phyloP scores from a whole-genome alignment of 2,113 vertebrate species.

The Eulacestoma nigropectus region DNA sequence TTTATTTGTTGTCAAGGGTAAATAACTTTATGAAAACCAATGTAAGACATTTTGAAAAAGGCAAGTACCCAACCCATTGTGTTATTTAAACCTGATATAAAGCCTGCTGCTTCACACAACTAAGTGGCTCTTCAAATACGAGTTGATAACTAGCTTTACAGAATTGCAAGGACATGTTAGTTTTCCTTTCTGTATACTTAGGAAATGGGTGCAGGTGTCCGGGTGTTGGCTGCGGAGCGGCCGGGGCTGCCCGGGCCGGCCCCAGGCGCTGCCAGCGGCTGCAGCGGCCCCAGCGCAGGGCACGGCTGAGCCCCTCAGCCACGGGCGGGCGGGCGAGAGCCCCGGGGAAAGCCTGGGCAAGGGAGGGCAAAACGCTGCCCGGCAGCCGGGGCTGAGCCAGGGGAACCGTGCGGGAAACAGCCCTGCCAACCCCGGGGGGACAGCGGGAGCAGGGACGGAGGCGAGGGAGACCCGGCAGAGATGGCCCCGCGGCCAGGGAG shows the following conservation, averaged over 20 bases:
- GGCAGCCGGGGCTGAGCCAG: background rate
- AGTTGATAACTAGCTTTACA: background rate
- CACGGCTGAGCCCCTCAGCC: background rate
- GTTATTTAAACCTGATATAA: background rate
- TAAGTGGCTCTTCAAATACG: background rate
- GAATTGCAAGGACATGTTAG: background rate
- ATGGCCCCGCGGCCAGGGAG: rapidly evolving
- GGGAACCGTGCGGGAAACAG: background rate
- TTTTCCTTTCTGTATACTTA: background rate
- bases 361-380: background rate
- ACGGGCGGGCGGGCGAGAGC: background rate
- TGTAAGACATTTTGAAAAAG: background rate
- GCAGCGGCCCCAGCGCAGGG: background rate
- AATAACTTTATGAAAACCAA: background rate
- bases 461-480: no score
- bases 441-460: background rate
- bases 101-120: background rate
- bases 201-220: rapidly evolving
- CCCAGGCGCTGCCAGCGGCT: background rate
- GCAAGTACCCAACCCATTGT: background rate
- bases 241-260: rapidly evolving
- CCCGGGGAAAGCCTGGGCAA: background rate
- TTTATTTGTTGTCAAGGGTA: background rate
- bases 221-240: rapidly evolving
- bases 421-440: background rate